Evolutionary conservation across 2,888 invertebrate species (phyloP), one percentile per base, ranked within the genome.

Genomic region (Toxonevra muliebris): DNA sequence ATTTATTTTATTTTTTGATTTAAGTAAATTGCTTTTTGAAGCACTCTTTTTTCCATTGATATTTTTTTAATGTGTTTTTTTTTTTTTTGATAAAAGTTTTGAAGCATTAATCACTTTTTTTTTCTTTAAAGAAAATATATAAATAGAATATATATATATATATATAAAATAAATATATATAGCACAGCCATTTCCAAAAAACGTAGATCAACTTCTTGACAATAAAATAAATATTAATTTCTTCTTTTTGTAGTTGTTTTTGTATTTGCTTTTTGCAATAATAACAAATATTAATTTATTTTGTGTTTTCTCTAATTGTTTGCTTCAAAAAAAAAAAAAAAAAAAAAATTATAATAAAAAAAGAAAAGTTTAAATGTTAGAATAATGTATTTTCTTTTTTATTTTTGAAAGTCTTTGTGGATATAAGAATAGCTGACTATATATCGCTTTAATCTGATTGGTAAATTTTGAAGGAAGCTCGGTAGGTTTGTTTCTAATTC

Each of bases 121-220:
- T 30, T 30, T 62, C 41, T 63, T 62, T 66, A 41, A 60, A 68
- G 30, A 61, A 12, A 65, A 60, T 45, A 68, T 61, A 62, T 68
- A 55, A 63, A 54, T 64, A 53, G 61, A 65, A 64, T 67, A 71
- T 63, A n/a, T 64, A 69, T 65, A 63, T 70, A 60, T 68, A 65
- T 68, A 64, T 30, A 30, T 30, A 30, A 30, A 30, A 30, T 30
- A 30, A 30, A 30, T 30, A 30, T 30, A 30, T 75, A 80, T 82
- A 89, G 90, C 88, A 88, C 90, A 91, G 91, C 90, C 91, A 91
- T 91, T 91, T 92, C 92, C 91, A 91, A 92, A 91, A 92, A 93
- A 93, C 93, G 93, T 93, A 92, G 93, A 93, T 94, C 93, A 94
- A 94, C 93, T 94, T 93, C 93, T 93, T 93, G 92, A 93, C 79